Evolutionary conservation across 1,140 invertebrate species (phyloP).

Genomic region (Ceratina japonica): DNA sequence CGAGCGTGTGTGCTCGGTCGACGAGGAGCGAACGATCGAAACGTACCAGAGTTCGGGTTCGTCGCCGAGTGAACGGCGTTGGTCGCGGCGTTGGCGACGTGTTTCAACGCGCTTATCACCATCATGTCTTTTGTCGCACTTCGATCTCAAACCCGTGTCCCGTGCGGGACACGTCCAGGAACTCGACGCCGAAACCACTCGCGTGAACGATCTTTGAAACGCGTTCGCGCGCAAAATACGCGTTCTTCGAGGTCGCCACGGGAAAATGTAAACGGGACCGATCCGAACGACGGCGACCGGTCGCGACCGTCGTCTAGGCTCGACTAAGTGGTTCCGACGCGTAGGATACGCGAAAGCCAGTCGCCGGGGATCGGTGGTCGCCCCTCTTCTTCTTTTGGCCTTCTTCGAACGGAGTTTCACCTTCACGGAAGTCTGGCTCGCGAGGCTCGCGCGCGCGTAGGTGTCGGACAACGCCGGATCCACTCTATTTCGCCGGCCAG

Average conservation of each 20-base stretch:
- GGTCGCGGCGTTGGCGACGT: conserved; percentile 72
- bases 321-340: conserved; percentile 49
- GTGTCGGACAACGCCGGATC: conserved; percentile 31
- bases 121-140: conserved; percentile 62
- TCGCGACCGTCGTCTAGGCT: conserved; percentile 45
- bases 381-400: conserved; percentile 38
- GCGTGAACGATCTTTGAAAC: not conserved
- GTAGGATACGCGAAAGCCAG: conserved; percentile 49
- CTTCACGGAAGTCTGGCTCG: conserved; percentile 56
- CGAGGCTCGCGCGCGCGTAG: conserved; percentile 2
- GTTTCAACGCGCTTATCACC: conserved; percentile 74
- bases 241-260: not conserved
- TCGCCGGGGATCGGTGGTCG: not conserved
- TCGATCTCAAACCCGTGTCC: not conserved
- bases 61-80: conserved; percentile 74
- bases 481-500: conserved; percentile 34
- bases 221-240: not conserved
- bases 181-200: not conserved
- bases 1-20: too few species aligned
- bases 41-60: conserved; percentile 68
- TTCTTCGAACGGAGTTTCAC: conserved; percentile 57
- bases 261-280: too few species aligned
- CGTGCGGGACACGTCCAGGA: conserved; percentile 1
- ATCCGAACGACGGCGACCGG: not conserved
- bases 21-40: not conserved